These are phyloP conservation scores for Acromyrmex heyeri DNA, from an alignment of 1,140 invertebrate species.

Conservation along the genomic window DNA sequence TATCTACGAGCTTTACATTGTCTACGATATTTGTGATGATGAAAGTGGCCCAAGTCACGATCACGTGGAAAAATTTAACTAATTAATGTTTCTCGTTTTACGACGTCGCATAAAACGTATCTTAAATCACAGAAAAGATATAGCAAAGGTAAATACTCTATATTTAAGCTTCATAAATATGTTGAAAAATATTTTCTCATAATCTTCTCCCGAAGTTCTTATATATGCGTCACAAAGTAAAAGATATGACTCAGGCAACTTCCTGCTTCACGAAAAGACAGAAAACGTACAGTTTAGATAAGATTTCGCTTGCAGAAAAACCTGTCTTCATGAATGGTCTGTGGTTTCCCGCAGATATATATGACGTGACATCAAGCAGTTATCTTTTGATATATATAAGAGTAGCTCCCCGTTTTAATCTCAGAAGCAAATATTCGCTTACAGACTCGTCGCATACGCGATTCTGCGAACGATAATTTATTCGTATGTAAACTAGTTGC, in stretches of 20 bases:
- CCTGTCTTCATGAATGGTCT: constrained; percentile 13
- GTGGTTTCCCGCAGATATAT: constrained; percentile 31
- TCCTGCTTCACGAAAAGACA: constrained; percentile 22
- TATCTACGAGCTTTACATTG: constrained; percentile 7
- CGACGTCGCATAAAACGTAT: background rate
- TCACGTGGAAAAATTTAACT: constrained; percentile 1
- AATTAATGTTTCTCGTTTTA: constrained; percentile 16
- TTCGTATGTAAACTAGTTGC: constrained; percentile 29
- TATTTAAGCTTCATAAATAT: constrained; percentile 12
- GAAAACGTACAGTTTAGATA: background rate
- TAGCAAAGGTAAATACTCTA: constrained; percentile 21
- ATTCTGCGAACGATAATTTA: constrained; percentile 31
- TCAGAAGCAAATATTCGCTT: constrained; percentile 42
- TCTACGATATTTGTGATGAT: constrained; percentile 32
- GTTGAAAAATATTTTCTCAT: constrained; percentile 18
- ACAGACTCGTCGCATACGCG: constrained; percentile 26
- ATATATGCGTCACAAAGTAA: constrained; percentile 21
- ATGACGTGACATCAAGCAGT: constrained; percentile 40
- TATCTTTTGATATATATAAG: constrained; percentile 60
- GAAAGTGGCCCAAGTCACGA: constrained; percentile 45
- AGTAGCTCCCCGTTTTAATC: constrained; percentile 49
- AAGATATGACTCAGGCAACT: constrained; percentile 29
- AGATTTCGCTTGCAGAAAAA: constrained; percentile 29
- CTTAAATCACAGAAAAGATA: constrained; percentile 33
- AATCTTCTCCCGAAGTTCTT: background rate